Conservation (phyloP, 1,140 invertebrate genomes). For the Sarcophaga bullata region DNA sequence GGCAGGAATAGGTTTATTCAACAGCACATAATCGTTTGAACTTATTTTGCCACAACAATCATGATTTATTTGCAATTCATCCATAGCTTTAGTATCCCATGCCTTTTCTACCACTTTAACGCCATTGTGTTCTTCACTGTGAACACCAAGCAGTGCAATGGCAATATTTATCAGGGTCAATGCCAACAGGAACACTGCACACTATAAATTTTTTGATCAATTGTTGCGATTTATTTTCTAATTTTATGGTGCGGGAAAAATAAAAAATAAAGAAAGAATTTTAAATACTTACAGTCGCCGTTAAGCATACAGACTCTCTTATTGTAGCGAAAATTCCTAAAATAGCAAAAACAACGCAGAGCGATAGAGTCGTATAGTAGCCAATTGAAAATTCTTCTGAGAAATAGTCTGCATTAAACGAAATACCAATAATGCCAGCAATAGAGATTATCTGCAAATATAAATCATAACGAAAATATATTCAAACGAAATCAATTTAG, state of each 20-base stretch:
- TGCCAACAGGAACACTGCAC: constrained; percentile 56
- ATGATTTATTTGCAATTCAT: constrained; percentile 52
- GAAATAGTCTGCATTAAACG: constrained; percentile 54
- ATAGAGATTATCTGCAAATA: constrained; percentile 50
- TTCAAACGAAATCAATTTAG: too few species aligned
- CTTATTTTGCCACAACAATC: constrained; percentile 59
- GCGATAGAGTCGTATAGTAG: constrained; percentile 48
- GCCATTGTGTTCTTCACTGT: constrained; percentile 49
- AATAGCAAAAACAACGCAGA: constrained; percentile 55
- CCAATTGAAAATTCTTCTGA: constrained; percentile 53
- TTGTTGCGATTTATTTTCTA: background rate
- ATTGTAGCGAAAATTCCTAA: constrained; percentile 57
- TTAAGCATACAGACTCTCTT: constrained; percentile 55
- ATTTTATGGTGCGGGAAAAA: background rate
- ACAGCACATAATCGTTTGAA: constrained; percentile 57
- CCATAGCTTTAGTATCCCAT: constrained; percentile 60
- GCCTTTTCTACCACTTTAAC: constrained; percentile 54
- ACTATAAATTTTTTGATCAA: constrained; percentile 40
- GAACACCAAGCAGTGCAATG: constrained; percentile 49
- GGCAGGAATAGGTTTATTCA: constrained; percentile 52
- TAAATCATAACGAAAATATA: too few species aligned
- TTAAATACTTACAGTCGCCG: constrained; percentile 51
- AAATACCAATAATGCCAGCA: constrained; percentile 56
- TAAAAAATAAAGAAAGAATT: background rate
- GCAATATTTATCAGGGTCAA: constrained; percentile 56